Percentiles rank a stretch among this genome's conserved stretches.
phyloP scores from a whole-genome alignment of 2,113 vertebrate species.

The Brachyistius frenatus region DNA sequence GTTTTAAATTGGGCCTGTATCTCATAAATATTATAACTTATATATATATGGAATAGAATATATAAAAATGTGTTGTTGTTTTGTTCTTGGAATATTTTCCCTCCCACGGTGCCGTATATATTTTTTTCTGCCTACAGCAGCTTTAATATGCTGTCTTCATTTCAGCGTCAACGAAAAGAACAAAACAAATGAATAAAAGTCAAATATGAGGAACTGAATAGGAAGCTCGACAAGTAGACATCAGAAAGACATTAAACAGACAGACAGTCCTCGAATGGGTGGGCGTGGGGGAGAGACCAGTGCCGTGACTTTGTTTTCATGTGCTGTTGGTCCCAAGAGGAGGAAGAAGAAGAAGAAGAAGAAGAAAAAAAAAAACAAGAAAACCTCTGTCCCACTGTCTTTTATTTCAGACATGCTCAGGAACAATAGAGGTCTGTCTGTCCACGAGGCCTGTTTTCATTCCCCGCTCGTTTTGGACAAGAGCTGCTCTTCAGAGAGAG shows the following conservation, averaged over 20 bases:
- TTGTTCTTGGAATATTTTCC: too few relatives aligned
- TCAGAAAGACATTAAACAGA: constrained; percentile 1
- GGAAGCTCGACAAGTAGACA: constrained; percentile 15
- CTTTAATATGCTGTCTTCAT: too few relatives aligned
- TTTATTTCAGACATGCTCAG: constrained; percentile 61
- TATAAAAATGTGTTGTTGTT: too few relatives aligned
- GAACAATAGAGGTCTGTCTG: constrained; percentile 66
- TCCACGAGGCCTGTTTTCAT: constrained; percentile 48
- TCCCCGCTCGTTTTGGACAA: constrained; percentile 34
- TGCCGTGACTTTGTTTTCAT: constrained; percentile 10
- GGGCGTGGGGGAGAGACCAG: not conserved
- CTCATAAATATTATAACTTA: too few relatives aligned
- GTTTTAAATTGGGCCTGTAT: too few relatives aligned
- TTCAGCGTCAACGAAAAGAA: too few relatives aligned
- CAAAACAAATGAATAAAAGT: not conserved
- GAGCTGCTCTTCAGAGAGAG: constrained; percentile 39
- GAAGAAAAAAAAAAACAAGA: not conserved
- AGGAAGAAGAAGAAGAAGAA: not conserved
- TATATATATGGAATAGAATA: too few relatives aligned
- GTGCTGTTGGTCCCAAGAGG: constrained; percentile 32
- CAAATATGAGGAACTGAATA: not conserved
- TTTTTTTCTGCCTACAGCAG: too few relatives aligned
- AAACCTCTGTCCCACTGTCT: constrained; percentile 20
- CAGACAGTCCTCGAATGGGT: constrained; percentile 5
- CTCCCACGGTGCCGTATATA: too few relatives aligned